Evolutionary conservation across 1,140 invertebrate species (phyloP).

Genomic region (roundworm (Caenorhabditis elegans)): WBcel235 BX284606.5:10400001-10400500

Average conservation of each 20-base stretch:
- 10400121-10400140: background rate
- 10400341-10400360: too few species aligned
- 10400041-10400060: background rate
- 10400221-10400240: conserved; percentile 22
- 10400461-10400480: background rate
- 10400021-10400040: background rate
- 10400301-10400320: background rate
- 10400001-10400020: too few species aligned
- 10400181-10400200: background rate
- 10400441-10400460: background rate
- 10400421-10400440: background rate
- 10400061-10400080: too few species aligned
- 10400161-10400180: background rate
- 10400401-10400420: conserved; percentile 3
- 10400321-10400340: too few species aligned
- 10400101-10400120: too few species aligned
- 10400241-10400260: conserved; percentile 29
- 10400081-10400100: too few species aligned
- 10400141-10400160: background rate
- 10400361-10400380: background rate
- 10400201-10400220: background rate
- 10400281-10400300: background rate
- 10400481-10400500: conserved; percentile 1
- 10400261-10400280: conserved; percentile 20
- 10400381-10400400: background rate